phyloP scores from a whole-genome alignment of 2,113 vertebrate species.

The Choloepus hoffmanni region DNA sequence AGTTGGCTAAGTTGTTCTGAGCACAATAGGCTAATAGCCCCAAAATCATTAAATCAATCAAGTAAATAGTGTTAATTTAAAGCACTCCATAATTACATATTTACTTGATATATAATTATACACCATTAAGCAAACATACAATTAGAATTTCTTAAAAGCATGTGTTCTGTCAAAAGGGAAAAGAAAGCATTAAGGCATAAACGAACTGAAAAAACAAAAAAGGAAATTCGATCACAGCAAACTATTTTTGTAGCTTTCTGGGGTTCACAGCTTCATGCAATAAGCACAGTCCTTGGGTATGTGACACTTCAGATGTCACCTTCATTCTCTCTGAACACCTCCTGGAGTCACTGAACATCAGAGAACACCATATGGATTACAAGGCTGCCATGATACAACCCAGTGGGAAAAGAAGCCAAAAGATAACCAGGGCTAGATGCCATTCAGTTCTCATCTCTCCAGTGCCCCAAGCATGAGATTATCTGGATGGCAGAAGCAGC shows the following conservation, averaged over 20 bases:
- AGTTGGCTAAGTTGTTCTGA: conserved; percentile 68
- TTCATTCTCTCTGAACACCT: neutral
- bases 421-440: neutral
- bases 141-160: conserved; percentile 80
- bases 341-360: neutral
- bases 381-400: neutral
- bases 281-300: neutral
- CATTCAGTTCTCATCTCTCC: neutral
- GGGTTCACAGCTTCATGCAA: neutral
- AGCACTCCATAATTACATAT: conserved; percentile 82
- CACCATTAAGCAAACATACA: conserved; percentile 73
- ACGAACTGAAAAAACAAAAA: neutral
- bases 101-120: conserved; percentile 84
- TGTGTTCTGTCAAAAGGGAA: conserved; percentile 52
- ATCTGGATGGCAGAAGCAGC: neutral
- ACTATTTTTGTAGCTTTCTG: neutral
- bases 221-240: neutral
- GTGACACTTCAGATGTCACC: neutral
- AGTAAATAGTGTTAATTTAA: conserved; percentile 81
- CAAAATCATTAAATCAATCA: conserved; percentile 76
- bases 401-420: neutral
- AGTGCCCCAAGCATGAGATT: neutral
- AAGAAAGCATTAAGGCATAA: conserved; percentile 33
- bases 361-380: neutral
- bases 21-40: conserved; percentile 74